Conservation (phyloP, 2,888 invertebrate species). For the Pseudanteris insignis region DNA sequence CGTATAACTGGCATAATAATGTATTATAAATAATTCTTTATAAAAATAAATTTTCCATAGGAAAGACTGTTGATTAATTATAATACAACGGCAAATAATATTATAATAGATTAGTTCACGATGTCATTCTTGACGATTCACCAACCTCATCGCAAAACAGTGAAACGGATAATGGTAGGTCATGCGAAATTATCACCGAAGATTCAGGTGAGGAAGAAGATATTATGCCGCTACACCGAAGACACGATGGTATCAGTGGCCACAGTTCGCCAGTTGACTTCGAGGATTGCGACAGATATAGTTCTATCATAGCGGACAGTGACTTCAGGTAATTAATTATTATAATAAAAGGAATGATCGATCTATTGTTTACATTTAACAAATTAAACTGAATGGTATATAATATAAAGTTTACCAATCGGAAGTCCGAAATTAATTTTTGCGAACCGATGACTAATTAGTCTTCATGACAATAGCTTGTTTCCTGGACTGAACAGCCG, state of each 20-base stretch:
- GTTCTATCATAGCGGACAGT: conserved; percentile 62
- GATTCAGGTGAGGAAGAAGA: conserved; percentile 64
- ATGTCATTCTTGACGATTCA: conserved; percentile 83
- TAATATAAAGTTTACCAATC: no score
- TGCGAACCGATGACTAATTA: no score
- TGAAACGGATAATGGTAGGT: conserved; percentile 71
- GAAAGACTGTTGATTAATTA: no score
- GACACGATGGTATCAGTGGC: conserved; percentile 57
- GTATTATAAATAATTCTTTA: no score
- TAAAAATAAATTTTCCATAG: no score
- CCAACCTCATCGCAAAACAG: conserved; percentile 80
- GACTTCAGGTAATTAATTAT: conserved; percentile 60
- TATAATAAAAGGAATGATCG: no score
- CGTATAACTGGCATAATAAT: no score
- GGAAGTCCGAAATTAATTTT: conserved; percentile 38
- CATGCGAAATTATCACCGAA: conserved; percentile 53
- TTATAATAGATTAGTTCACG: conserved; percentile 78
- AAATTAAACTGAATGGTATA: no score
- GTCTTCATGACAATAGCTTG: conserved; percentile 41
- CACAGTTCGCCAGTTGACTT: conserved; percentile 62
- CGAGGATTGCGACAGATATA: conserved; percentile 61
- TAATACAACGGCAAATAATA: neutral
- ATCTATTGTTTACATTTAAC: no score
- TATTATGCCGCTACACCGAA: conserved; percentile 52
- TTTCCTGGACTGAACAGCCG: conserved; percentile 62